Conservation (phyloP, 2,888 invertebrate species). For the Cetonia aurata region DNA sequence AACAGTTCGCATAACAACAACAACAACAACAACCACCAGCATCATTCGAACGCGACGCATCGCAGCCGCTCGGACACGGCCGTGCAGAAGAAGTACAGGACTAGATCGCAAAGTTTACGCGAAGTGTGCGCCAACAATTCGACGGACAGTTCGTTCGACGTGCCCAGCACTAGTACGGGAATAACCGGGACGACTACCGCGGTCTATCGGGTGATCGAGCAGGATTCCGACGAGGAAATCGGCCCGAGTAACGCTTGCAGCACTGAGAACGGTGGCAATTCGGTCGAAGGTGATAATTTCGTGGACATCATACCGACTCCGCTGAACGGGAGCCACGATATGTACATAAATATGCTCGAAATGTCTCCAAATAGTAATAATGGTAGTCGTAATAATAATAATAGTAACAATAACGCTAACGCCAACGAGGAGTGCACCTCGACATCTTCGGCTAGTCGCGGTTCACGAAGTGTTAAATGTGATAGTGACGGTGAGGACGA, state of each 20-base stretch:
- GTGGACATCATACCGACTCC: conserved; percentile 73
- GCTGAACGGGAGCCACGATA: conserved; percentile 69
- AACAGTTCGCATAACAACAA: conserved; percentile 1
- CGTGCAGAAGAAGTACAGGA: conserved; percentile 57
- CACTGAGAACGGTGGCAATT: conserved; percentile 51
- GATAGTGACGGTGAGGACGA: conserved; percentile 40
- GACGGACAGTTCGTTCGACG: conserved; percentile 69
- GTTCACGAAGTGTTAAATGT: conserved; percentile 33
- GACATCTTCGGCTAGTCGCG: conserved; percentile 46
- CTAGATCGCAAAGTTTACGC: conserved; percentile 56
- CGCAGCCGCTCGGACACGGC: conserved; percentile 43
- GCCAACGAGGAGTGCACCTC: conserved; percentile 61
- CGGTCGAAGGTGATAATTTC: conserved; percentile 63
- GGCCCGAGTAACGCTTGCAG: conserved; percentile 50
- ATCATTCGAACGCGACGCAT: conserved; percentile 34
- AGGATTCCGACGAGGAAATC: conserved; percentile 75
- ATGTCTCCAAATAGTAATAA: conserved; percentile 36
- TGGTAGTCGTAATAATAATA: conserved; percentile 66
- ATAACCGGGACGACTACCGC: conserved; percentile 60
- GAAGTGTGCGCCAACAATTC: conserved; percentile 54
- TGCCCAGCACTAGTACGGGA: conserved; percentile 78
- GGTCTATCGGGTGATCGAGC: conserved; percentile 67
- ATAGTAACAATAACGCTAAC: conserved; percentile 65
- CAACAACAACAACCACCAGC: conserved; percentile 8
- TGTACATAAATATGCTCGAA: conserved; percentile 62